Percentiles rank a stretch among this genome's conserved stretches.
Evolutionary conservation across 2,888 invertebrate species (phyloP).

Genomic region (Pseudolycoriella hygida): DNA sequence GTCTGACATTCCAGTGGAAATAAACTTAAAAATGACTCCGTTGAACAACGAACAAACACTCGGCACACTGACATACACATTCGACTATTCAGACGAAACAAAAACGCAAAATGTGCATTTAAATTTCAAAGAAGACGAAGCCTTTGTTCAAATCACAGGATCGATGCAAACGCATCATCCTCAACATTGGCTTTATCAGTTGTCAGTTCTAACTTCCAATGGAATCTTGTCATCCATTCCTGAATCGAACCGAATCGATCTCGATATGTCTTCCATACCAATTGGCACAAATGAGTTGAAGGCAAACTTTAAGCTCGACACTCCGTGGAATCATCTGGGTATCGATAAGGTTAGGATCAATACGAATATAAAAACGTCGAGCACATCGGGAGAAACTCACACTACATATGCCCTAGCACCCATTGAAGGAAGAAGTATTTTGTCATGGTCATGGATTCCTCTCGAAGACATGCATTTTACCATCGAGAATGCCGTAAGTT

Average conservation of each 20-base stretch:
- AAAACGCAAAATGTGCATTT: conserved; percentile 13
- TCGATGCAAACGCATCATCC: conserved; percentile 23
- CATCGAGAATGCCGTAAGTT: conserved; percentile 28
- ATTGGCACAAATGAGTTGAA: conserved; percentile 12
- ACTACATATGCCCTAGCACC: conserved; percentile 29
- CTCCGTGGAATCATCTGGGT: conserved; percentile 25
- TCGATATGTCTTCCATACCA: conserved; percentile 20
- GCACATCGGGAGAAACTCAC: conserved; percentile 19
- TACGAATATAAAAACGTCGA: conserved; percentile 17
- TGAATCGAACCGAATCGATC: conserved; percentile 21
- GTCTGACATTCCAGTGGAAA: conserved; percentile 25
- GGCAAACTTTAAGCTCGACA: conserved; percentile 20
- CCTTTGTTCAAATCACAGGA: conserved; percentile 28
- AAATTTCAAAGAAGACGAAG: conserved; percentile 26
- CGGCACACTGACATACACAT: too few species aligned
- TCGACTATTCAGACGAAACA: too few species aligned
- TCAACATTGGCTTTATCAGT: conserved; percentile 29
- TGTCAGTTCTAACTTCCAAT: conserved; percentile 22
- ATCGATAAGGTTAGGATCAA: conserved; percentile 21
- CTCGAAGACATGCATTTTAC: conserved; percentile 33
- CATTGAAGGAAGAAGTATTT: conserved; percentile 28
- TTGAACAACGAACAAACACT: too few species aligned
- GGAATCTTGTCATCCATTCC: conserved; percentile 9
- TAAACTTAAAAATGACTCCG: conserved; percentile 19
- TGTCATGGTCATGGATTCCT: conserved; percentile 35